Evolutionary conservation across 2,113 vertebrate species (phyloP).

Genomic region (Willisornis vidua): DNA sequence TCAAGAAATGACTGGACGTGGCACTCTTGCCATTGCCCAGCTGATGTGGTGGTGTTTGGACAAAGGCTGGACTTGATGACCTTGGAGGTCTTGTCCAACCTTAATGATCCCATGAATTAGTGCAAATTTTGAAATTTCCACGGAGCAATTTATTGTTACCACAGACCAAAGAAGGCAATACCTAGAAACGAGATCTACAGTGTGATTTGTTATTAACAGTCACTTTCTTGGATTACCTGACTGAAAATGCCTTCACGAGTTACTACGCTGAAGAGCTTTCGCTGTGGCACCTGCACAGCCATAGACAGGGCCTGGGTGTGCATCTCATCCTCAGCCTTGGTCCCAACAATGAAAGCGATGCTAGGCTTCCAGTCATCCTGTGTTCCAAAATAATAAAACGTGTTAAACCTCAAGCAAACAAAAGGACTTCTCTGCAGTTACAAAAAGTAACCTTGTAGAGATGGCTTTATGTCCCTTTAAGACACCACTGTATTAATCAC

Average conservation of each 20-base stretch:
- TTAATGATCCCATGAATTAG: neutral
- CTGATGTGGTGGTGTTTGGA: neutral
- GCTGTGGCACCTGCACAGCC: conserved; percentile 76
- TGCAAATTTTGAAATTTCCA: neutral
- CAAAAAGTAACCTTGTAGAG: neutral
- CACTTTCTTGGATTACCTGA: conserved; percentile 74
- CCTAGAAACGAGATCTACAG: neutral
- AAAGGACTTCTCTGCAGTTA: neutral
- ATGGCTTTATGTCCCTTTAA: neutral
- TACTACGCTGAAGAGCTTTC: conserved; percentile 80
- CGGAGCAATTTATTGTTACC: neutral
- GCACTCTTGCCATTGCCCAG: neutral
- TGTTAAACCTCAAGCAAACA: neutral
- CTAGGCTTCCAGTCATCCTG: conserved; percentile 84
- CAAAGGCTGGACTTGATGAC: neutral
- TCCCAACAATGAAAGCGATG: conserved; percentile 77
- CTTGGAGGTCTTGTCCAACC: neutral
- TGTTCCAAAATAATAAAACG: neutral
- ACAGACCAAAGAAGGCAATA: neutral
- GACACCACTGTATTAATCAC: neutral
- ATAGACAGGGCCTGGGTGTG: conserved; percentile 71
- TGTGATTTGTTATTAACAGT: neutral
- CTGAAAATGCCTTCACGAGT: conserved; percentile 69
- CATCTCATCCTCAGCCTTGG: conserved; percentile 73
- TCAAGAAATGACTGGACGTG: neutral